Evolutionary conservation across 2,113 vertebrate species (phyloP), one percentile per base, ranked within the genome.

Genomic region (Sinocyclocheilus grahami): DNA sequence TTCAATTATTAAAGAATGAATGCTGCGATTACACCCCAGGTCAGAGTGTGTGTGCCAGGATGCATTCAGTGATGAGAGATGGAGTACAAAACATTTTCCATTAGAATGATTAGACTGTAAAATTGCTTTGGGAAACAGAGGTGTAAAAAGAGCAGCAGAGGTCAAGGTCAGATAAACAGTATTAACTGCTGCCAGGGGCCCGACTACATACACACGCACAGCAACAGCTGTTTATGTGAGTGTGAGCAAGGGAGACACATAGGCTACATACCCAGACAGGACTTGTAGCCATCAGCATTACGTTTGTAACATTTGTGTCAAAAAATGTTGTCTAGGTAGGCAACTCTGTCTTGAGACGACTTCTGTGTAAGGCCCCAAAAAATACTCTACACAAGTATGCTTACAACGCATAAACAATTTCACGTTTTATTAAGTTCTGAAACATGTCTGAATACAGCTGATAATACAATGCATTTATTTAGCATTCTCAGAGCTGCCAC

Each of bases 141-240:
- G 48, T 18, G 48, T 27, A 39, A 51, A 63, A 58, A 27, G 58
- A 30, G n/a, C 30, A 39, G 48, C 14, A 8, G 85, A 71, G 48
- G 78, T 81, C 67, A 81, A 81, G 78, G 75, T 69, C 76, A 85
- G 84, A 78, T 85, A 85, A 69, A 78, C 84, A 69, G 76, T 27
- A 69, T 69, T 71, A 69, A 67, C 39, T 82, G 62, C 79, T 82
- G n/a, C 39, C 79, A 81, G 75, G n/a, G 76, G 65, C 24, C 65
- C 18, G 8, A 82, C 76, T 55, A 30, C 76, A 82, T 46, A 11
- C 80, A 11, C 37, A 65, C 39, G 10, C 37, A 48, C 39, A 18
- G 6, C n/a, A 20, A 67, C 39, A 82, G 62, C 79, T 51, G 24
- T 20, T 63, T 67, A 48, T 53, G 7, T 5, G 48, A 76, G n/a